phyloP scores from a whole-genome alignment of 2,888 invertebrate genomes.

The Nephrotoma guestfalica region DNA sequence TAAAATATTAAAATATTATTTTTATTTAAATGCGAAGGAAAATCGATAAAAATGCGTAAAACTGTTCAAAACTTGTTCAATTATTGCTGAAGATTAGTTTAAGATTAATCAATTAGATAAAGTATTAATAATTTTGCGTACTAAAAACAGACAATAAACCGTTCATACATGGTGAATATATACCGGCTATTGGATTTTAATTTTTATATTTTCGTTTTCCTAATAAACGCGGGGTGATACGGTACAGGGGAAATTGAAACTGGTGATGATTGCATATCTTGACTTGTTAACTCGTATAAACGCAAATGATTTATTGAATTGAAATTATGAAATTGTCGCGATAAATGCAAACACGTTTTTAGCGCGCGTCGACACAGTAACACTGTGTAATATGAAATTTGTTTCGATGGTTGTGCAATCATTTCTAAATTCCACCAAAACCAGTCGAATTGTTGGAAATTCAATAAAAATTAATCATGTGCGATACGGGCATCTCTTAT shows the following conservation, averaged over 20 bases:
- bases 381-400: too few relatives aligned
- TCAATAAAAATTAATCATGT: too few relatives aligned
- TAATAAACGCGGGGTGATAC: neutral
- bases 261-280: neutral
- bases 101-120: neutral
- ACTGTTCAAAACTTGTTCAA: neutral
- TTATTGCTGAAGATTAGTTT: neutral
- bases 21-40: neutral
- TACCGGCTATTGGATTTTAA: neutral
- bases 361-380: neutral
- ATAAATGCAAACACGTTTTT: neutral
- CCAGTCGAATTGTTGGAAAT: too few relatives aligned
- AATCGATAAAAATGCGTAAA: neutral
- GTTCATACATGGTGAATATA: neutral
- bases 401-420: too few relatives aligned
- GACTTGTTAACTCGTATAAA: neutral
- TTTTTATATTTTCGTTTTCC: too few relatives aligned
- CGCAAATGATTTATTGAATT: neutral
- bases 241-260: neutral
- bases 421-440: too few relatives aligned
- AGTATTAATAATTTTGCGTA: neutral
- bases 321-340: neutral
- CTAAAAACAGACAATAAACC: neutral
- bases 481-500: too few relatives aligned
- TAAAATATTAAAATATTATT: neutral